phyloP scores from a whole-genome alignment of 1,140 invertebrate genomes.

The Drosophila ananassae region DNA sequence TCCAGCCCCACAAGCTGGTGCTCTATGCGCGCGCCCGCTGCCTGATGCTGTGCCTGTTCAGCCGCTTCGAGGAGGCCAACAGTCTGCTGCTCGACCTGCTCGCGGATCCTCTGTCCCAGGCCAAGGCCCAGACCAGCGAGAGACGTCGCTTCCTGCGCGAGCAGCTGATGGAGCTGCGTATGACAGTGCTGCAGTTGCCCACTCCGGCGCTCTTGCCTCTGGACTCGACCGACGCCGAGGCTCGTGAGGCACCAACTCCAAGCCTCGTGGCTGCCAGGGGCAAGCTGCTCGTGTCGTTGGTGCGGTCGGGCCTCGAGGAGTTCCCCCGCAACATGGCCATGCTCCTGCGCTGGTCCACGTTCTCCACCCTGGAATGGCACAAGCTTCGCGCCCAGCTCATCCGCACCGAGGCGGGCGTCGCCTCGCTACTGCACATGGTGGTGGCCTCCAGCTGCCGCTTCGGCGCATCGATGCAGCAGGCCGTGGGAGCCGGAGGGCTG shows the following conservation, averaged over 20 bases:
- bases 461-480: background rate
- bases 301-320: slow-evolving; percentile 81
- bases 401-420: slow-evolving; percentile 52
- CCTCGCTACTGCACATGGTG: slow-evolving; percentile 63
- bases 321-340: slow-evolving; percentile 87
- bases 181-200: slow-evolving; percentile 83
- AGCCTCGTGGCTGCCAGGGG: slow-evolving; percentile 16
- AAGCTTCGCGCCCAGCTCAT: slow-evolving; percentile 50
- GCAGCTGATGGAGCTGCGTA: slow-evolving; percentile 83
- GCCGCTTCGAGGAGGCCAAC: slow-evolving; percentile 68
- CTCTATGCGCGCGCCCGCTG: slow-evolving; percentile 21
- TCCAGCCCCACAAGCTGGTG: slow-evolving; percentile 30
- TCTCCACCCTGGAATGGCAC: slow-evolving; percentile 57
- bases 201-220: background rate
- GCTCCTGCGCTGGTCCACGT: slow-evolving; percentile 69
- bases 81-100: slow-evolving; percentile 79
- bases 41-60: slow-evolving; percentile 70
- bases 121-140: background rate
- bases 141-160: slow-evolving; percentile 76
- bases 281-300: slow-evolving; percentile 58
- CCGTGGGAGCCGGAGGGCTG: background rate
- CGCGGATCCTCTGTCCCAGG: slow-evolving; percentile 20
- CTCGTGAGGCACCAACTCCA: too few relatives aligned
- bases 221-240: background rate
- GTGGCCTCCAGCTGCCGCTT: slow-evolving; percentile 57